phyloP scores from a whole-genome alignment of 2,888 invertebrate genomes.

The Agonopterix alstromeriana region DNA sequence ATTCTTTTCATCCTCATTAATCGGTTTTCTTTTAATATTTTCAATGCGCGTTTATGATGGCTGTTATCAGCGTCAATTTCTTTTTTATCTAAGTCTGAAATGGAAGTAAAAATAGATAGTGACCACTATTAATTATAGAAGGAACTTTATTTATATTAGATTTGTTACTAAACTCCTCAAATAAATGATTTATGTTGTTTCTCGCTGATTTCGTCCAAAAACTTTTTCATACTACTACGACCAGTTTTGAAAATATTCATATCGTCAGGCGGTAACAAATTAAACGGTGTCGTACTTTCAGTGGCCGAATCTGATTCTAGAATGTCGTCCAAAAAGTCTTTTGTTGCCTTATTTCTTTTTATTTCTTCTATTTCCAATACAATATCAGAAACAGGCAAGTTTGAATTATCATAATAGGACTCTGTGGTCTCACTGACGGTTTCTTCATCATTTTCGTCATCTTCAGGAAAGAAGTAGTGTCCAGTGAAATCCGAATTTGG shows the following conservation, averaged over 20 bases:
- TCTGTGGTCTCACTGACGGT: constrained; percentile 34
- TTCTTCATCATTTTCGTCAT: constrained; percentile 33
- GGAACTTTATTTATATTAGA: not conserved
- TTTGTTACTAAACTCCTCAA: not conserved
- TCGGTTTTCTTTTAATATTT: too few relatives aligned
- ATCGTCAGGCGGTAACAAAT: constrained; percentile 29
- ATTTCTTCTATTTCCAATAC: constrained; percentile 54
- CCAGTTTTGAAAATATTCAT: constrained; percentile 34
- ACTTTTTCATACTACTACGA: constrained; percentile 40
- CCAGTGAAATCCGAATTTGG: constrained; percentile 54
- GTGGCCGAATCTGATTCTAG: constrained; percentile 48
- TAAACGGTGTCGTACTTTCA: constrained; percentile 33
- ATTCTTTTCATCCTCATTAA: too few relatives aligned
- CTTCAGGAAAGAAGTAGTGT: constrained; percentile 67
- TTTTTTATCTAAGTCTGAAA: too few relatives aligned
- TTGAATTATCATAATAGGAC: constrained; percentile 43
- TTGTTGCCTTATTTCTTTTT: constrained; percentile 44
- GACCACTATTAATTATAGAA: not conserved
- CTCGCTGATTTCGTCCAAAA: constrained; percentile 37
- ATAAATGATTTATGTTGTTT: constrained; percentile 5
- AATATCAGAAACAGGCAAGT: constrained; percentile 42
- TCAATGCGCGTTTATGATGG: too few relatives aligned
- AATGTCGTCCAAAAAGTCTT: constrained; percentile 61
- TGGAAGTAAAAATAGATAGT: too few relatives aligned
- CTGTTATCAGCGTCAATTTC: too few relatives aligned